Evolutionary conservation across 2,888 invertebrate genomes (phyloP), one percentile per base, ranked within the genome.

Genomic region (Patella ulyssiponensis): DNA sequence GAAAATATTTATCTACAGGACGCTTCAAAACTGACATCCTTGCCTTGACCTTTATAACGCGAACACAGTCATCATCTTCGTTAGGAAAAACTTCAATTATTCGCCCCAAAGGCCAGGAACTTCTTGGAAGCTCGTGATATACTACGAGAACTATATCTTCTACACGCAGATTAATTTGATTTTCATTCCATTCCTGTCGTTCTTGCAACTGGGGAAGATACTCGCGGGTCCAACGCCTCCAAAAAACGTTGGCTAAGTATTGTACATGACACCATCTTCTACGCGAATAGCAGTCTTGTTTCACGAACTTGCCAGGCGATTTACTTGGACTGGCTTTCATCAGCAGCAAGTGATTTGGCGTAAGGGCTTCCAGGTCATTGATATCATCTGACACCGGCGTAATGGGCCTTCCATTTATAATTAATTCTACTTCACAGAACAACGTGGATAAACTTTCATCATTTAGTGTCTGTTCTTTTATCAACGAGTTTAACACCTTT

Each of bases 271-370:
- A 4, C 81, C 82, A 82, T 64, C 76, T 71, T 14, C 82, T 54
- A 23, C 71, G 44, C 17, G 69, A 69, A 71, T 80, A 82, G 23
- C 52, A 69, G 70, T 82, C 80, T 12, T 73, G 27, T 64, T 80
- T 76, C 14, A 44, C 64, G 17, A 80, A 80, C 54, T 64, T 74
- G 14, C 80, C 80, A 14, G 81, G 80, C 44, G 78, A 78, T 23
- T 72, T 23, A 15, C 17, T 27, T 20, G 69, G 23, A 4, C 72
- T 73, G 7, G 71, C 17, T 27, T 53, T 23, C 15, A 78, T 64
- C 20, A 73, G 51, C 11, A 81, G 74, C 53, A 81, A 44, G n/a
- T 80, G 78, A 70, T 79, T 77, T 53, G 81, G 81, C 12, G 80
- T 80, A n/a, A 80, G 56, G 14, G 76, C 73, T 17, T 69, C 27